Conservation (phyloP, 2,113 vertebrate genomes). For the Ptilorrhoa leucosticta region DNA sequence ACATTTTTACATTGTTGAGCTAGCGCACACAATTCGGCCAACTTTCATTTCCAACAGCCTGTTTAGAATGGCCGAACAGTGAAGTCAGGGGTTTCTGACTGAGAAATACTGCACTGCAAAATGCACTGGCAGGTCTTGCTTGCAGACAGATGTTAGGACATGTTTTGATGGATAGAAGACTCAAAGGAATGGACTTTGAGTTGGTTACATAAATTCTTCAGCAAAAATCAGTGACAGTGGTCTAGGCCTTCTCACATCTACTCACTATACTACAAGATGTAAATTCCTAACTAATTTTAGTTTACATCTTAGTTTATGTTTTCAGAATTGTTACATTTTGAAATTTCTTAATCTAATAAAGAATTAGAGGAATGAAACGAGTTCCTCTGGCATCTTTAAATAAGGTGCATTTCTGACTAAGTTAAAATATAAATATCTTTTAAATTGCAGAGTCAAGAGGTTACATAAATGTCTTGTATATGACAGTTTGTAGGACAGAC, state of each 20-base stretch:
- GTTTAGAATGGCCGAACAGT: background rate
- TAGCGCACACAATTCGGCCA: background rate
- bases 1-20: slow-evolving; percentile 39
- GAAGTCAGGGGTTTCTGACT: background rate
- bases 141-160: background rate
- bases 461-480: slow-evolving; percentile 10
- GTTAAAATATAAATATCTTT: slow-evolving; percentile 4
- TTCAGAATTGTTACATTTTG: slow-evolving; percentile 1
- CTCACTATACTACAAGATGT: background rate
- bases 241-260: slow-evolving; percentile 9
- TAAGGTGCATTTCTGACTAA: background rate
- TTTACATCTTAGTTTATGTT: background rate
- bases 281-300: background rate
- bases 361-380: background rate
- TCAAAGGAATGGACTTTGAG: background rate
- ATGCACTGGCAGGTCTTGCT: background rate
- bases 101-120: background rate
- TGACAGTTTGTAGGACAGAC: slow-evolving; percentile 38
- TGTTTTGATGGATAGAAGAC: background rate
- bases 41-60: background rate
- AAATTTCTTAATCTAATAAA: background rate
- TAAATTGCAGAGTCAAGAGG: slow-evolving; percentile 17
- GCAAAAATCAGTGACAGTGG: background rate
- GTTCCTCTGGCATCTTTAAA: slow-evolving; percentile 7
- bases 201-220: background rate